These are phyloP conservation scores for Leptothorax acervorum DNA, from an alignment of 2,888 invertebrate species.

Conservation along the genomic window DNA sequence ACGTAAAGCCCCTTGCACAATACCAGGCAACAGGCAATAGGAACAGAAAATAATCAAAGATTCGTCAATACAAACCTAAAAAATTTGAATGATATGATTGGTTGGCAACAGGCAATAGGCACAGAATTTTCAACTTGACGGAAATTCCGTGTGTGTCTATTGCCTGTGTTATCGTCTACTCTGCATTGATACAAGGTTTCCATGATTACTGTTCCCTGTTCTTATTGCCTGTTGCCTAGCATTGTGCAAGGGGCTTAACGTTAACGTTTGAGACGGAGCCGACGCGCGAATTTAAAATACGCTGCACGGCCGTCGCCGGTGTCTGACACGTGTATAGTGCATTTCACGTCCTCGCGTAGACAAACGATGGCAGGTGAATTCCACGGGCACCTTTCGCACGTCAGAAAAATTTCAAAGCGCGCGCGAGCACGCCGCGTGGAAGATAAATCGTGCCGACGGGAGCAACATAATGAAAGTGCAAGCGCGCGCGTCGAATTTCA, in stretches of 20 bases:
- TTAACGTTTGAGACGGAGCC: not conserved
- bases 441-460: slow-evolving; percentile 36
- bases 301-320: slow-evolving; percentile 13
- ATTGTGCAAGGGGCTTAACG: not conserved
- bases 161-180: too few species aligned
- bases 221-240: too few species aligned
- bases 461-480: slow-evolving; percentile 44
- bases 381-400: slow-evolving; percentile 18
- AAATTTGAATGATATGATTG: too few species aligned
- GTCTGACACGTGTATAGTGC: slow-evolving; percentile 40
- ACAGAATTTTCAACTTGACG: too few species aligned
- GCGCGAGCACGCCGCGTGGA: not conserved
- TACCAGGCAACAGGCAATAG: too few species aligned
- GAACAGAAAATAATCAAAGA: too few species aligned
- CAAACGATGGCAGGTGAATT: slow-evolving; percentile 49
- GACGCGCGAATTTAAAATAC: slow-evolving; percentile 41
- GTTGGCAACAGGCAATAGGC: too few species aligned
- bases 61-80: too few species aligned
- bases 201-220: too few species aligned
- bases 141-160: too few species aligned
- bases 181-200: too few species aligned
- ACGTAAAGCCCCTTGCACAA: not conserved
- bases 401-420: slow-evolving; percentile 44
- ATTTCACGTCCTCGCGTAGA: slow-evolving; percentile 35
- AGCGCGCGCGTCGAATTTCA: slow-evolving; percentile 31